Evolutionary conservation across 35 echinoderm and acorn worm species (phyloP).

Genomic region (Antedon bifida): DNA sequence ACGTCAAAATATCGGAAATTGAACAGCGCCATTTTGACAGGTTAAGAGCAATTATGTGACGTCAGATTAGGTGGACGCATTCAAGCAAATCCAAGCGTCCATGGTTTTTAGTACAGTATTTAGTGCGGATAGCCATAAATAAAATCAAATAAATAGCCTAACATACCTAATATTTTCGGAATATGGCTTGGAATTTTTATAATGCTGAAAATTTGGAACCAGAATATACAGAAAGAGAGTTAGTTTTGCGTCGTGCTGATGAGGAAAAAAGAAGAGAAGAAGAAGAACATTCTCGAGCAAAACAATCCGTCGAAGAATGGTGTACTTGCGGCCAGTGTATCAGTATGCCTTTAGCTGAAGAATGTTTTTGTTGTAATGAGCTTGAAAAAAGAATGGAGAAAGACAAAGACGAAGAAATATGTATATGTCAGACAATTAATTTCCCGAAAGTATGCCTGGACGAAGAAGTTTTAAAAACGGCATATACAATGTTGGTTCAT

Average conservation of each 20-base stretch:
- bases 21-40: too few species aligned
- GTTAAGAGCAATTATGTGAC: too few species aligned
- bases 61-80: too few species aligned
- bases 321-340: neutral
- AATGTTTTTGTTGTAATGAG: neutral
- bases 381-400: neutral
- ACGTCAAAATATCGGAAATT: too few species aligned
- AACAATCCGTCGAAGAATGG: neutral
- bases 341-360: neutral
- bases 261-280: neutral
- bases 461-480: neutral
- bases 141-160: too few species aligned
- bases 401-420: neutral
- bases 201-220: neutral
- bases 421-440: neutral
- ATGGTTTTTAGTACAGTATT: too few species aligned
- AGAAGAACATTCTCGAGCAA: neutral
- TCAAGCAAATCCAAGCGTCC: too few species aligned
- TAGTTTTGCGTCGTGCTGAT: neutral
- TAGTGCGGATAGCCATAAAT: too few species aligned
- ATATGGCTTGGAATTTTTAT: neutral
- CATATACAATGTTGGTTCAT: neutral
- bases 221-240: neutral
- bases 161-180: neutral
- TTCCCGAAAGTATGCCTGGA: neutral